These are phyloP conservation scores for Hippopotamyrus pictus DNA, from an alignment of 2,797 vertebrate genomes.

Conservation along the genomic window DNA sequence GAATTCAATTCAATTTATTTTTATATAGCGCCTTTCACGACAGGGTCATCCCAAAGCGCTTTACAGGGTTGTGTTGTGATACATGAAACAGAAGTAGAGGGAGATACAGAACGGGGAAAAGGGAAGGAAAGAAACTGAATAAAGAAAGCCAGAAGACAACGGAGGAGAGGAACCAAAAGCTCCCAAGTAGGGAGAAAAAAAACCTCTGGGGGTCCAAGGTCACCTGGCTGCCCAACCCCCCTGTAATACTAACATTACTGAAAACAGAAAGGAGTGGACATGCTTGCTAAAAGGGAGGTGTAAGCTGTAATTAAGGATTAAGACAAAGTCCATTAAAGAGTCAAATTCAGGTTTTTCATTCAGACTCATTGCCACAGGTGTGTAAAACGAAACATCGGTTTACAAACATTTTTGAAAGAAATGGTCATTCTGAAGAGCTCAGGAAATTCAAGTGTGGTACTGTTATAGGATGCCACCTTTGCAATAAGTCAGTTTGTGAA, in stretches of 20 bases:
- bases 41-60: neutral
- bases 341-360: too few species aligned
- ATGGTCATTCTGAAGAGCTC: neutral
- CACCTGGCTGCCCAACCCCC: too few species aligned
- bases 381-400: too few species aligned
- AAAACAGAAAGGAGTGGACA: too few species aligned
- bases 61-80: neutral
- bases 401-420: neutral
- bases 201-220: neutral
- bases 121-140: neutral
- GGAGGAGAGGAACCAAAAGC: neutral
- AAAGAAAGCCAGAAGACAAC: neutral
- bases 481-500: neutral
- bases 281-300: too few species aligned
- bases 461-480: neutral
- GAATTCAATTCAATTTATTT: neutral
- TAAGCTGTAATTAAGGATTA: too few species aligned
- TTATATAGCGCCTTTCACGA: neutral
- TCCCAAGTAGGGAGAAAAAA: neutral
- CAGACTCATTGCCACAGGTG: too few species aligned
- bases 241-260: too few species aligned
- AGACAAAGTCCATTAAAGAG: too few species aligned
- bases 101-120: neutral
- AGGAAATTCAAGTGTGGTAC: neutral
- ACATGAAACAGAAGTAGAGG: neutral